Evolutionary conservation across 1,140 invertebrate genomes (phyloP).

Genomic region (Trichonephila clavipes): DNA sequence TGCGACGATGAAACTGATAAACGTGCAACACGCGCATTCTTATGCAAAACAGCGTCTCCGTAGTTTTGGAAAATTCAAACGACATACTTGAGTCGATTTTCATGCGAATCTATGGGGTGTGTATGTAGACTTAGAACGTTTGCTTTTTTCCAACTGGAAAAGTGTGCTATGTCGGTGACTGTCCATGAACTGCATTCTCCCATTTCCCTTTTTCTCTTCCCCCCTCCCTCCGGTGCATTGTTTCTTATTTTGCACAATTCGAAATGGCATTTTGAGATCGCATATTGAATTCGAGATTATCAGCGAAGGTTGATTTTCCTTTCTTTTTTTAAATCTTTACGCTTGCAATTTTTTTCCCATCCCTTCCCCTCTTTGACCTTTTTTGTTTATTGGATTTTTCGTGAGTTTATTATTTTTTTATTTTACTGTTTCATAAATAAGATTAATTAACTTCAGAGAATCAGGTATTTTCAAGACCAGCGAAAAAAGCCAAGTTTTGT

Average conservation of each 20-base stretch:
- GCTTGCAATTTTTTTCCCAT: neutral
- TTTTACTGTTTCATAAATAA: too few relatives aligned
- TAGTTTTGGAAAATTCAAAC: neutral
- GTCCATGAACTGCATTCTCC: constrained; percentile 12
- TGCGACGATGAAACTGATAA: neutral
- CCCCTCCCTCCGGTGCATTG: neutral
- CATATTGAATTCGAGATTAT: neutral
- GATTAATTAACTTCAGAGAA: too few relatives aligned
- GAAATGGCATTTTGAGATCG: neutral
- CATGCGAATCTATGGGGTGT: neutral
- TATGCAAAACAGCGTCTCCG: constrained; percentile 7
- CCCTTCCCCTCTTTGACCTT: neutral
- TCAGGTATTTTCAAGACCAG: too few relatives aligned
- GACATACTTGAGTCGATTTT: neutral
- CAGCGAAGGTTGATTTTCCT: neutral
- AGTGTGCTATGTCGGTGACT: constrained; percentile 19
- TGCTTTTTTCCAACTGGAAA: neutral
- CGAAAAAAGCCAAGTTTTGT: too few relatives aligned
- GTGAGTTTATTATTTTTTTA: neutral
- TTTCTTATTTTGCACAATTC: constrained; percentile 1
- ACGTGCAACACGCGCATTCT: neutral
- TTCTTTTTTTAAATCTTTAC: neutral
- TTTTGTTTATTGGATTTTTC: neutral
- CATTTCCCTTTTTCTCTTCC: neutral
- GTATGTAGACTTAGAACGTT: neutral